Conservation (phyloP, 2,113 vertebrate genomes). For the Rostratula benghalensis region DNA sequence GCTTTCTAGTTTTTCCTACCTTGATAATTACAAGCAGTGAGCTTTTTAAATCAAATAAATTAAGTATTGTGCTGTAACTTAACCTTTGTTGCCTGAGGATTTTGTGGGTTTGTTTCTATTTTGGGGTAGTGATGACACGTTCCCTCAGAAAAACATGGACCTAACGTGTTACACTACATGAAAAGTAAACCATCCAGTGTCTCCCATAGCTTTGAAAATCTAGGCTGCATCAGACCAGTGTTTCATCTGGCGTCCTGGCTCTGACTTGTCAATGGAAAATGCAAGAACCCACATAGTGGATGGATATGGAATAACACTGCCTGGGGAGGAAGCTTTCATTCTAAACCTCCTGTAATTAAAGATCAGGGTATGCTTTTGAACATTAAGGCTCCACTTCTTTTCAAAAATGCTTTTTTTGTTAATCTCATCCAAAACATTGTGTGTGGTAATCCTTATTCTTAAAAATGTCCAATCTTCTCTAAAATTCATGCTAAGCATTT, state of each 20-base stretch:
- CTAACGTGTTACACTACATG: background rate
- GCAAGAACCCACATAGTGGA: conserved; percentile 63
- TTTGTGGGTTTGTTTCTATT: background rate
- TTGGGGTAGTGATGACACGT: background rate
- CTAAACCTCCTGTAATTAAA: background rate
- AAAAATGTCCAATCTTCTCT: background rate
- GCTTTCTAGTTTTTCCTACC: background rate
- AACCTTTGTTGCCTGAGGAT: background rate
- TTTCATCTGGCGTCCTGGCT: background rate
- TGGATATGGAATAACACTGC: conserved; percentile 23
- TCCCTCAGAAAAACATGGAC: background rate
- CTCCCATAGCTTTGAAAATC: background rate
- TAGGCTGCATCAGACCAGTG: background rate
- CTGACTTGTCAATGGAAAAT: conserved; percentile 31
- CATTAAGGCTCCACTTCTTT: background rate
- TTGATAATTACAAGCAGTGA: background rate
- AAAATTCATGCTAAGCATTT: background rate
- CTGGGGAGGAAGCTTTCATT: background rate
- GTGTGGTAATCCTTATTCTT: background rate
- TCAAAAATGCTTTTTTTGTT: background rate
- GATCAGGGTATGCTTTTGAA: background rate
- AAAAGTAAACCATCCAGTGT: background rate
- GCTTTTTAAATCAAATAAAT: background rate
- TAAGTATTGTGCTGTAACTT: background rate
- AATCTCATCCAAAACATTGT: background rate